Base-by-base conservation (phyloP, 2,888 invertebrate genomes). In the Cryptus armator region DNA sequence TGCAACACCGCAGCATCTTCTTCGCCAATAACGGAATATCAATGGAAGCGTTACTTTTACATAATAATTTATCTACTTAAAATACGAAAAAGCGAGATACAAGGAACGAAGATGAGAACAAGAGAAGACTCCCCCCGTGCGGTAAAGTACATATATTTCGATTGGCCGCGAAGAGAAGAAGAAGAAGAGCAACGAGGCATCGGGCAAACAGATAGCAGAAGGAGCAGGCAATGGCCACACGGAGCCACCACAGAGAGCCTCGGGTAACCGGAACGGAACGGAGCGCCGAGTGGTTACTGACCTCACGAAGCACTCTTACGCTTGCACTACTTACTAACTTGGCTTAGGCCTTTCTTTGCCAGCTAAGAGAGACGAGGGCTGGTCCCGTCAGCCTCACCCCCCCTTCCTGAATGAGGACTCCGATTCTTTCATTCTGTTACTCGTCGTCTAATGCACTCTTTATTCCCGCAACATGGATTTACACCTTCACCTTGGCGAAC, bases 251-350 rank as follows among this genome's bases (percentile, higher is more conserved):
- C 62, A 74, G 71, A 79, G 76, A 81, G 78, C 67, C 75, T 67
- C 80, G 88, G 86, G 87, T 88, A 88, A 88, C 88, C 88, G 88
- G 88, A 88, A 88, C 88, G 88, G 88, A 88, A 88, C 88, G 88
- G 82, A 87, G 86, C 86, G 84, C 86, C 88, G 86, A 87, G 87
- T 88, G 88, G 88, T 88, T 88, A 88, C 89, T 89, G 90, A 90
- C 91, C 89, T 90, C 86, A 84, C 86, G 87, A 90, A 92, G 91
- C 91, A 92, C 93, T 92, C 92, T 93, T 93, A 92, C 93, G 93
- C 93, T 93, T 92, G 93, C 93, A 93, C 93, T 93, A 93, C 93
- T 93, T 93, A 93, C 93, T 92, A 90, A 90, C 90, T 90, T 90
- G 89, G 88, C 89, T 88, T 89, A 89, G 88, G 88, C 89, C 89